Evolutionary conservation across 2,797 vertebrate species (phyloP).

Genomic region (Sebastes glaucus): DNA sequence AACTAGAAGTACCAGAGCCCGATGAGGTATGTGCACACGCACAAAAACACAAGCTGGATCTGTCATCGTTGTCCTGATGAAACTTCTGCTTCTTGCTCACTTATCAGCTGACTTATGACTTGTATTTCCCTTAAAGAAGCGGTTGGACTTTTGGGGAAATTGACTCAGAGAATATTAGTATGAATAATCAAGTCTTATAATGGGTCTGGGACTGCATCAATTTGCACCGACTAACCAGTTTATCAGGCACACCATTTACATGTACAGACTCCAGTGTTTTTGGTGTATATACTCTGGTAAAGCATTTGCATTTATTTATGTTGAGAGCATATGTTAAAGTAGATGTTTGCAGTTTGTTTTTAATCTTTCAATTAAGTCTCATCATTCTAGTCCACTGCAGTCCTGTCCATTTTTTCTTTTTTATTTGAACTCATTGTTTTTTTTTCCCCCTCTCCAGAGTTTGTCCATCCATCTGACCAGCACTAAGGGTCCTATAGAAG

Average conservation of each 20-base stretch:
- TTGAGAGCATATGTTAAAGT: not conserved
- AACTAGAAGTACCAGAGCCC: constrained; percentile 95
- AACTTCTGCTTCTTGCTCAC: not conserved
- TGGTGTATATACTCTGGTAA: not conserved
- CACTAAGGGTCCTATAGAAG: constrained; percentile 95
- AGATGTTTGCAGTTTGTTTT: not conserved
- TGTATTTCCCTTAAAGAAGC: not conserved
- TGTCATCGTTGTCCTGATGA: not conserved
- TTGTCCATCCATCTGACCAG: constrained; percentile 95
- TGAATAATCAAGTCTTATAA: not conserved
- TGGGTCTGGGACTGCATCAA: not conserved
- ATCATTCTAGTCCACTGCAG: too few species aligned
- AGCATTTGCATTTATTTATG: not conserved
- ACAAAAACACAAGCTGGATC: not conserved
- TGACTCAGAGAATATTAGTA: not conserved
- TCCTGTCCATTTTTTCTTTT: not conserved
- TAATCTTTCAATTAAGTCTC: not conserved
- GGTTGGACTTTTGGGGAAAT: not conserved
- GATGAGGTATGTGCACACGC: constrained; percentile 86
- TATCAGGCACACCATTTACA: not conserved
- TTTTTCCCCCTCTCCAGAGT: constrained; percentile 79
- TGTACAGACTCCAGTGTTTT: not conserved
- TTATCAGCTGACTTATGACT: not conserved
- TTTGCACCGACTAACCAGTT: not conserved
- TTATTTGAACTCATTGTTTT: not conserved